Evolutionary conservation across 2,113 vertebrate species (phyloP), one percentile per base, ranked within the genome.

Genomic region (Apodemus sylvaticus): DNA sequence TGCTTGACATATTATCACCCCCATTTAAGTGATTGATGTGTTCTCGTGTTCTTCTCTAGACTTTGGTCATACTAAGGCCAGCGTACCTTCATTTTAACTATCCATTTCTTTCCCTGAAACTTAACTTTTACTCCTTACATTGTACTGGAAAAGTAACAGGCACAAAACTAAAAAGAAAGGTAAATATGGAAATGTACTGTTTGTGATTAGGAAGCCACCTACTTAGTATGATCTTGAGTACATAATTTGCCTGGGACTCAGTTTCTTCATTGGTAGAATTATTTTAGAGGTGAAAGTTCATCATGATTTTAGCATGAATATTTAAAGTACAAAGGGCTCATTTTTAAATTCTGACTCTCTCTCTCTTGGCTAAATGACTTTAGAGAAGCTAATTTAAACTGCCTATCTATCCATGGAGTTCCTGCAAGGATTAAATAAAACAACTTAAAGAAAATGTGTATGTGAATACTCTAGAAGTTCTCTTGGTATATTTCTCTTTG

Each of bases 251-350:
- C 26, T 70, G 4, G 6, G 19, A 92, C 26, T 85, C 81, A 74
- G 42, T 94, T 90, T 96, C n/a, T 26, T 83, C 34, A 53, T 77
- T 73, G 89, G 66, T 39, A 62, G 94, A 90, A 81, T 62, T 48
- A 73, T 20, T 73, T 58, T 96, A 82, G n/a, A 82, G 31, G 14
- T 4, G 68, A 42, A 77, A 9, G 17, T 7, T 74, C 31, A 51
- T 17, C 31, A 12, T 26, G 48, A 2, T 14, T 87, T 34, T 5
- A 64, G 13, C 9, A 0, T 51, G 8, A 68, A 42, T 45, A 66
- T 0, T 86, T 7, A 9, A 86, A 55, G 5, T 24, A 94, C 55
- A 81, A 74, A 58, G 19, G 3, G 6, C 26, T 73, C 6, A 8
- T 36, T 39, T 93, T 95, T 68, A 62, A 42, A 81, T 48, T 66